Evolutionary conservation across 2,888 invertebrate genomes (phyloP).

Genomic region (Cheilosia vernalis): DNA sequence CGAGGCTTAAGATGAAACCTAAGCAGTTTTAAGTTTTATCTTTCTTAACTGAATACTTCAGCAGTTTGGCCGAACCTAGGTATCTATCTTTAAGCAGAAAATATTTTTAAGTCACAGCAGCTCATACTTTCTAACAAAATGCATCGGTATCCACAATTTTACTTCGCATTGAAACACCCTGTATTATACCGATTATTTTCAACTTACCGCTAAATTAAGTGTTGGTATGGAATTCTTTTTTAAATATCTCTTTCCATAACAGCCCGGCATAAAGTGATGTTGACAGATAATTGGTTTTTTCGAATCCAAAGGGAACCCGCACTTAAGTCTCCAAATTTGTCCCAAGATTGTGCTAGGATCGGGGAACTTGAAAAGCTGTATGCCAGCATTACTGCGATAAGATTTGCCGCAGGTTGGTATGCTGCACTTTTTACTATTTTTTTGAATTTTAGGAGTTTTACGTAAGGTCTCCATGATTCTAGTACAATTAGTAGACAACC

Average conservation of each 20-base stretch:
- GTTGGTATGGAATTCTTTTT: not conserved
- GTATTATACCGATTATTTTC: too few relatives aligned
- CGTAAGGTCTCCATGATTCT: not conserved
- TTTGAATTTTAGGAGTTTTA: not conserved
- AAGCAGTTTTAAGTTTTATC: too few relatives aligned
- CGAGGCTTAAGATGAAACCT: too few relatives aligned
- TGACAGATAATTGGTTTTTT: not conserved
- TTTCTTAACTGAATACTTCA: too few relatives aligned
- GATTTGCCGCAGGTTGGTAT: not conserved
- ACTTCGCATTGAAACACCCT: too few relatives aligned
- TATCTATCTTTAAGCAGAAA: too few relatives aligned
- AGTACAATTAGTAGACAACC: too few relatives aligned
- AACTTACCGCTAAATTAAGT: slow-evolving; percentile 2
- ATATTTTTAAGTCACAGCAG: too few relatives aligned
- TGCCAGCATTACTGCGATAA: not conserved
- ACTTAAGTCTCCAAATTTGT: not conserved
- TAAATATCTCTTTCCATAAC: not conserved
- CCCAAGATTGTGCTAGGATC: not conserved
- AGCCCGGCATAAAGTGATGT: not conserved
- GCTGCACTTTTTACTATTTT: slow-evolving; percentile 3
- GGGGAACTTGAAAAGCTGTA: not conserved
- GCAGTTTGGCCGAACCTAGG: too few relatives aligned
- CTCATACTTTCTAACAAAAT: too few relatives aligned
- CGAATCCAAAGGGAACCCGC: not conserved
- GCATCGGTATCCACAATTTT: too few relatives aligned